Base-by-base conservation (phyloP, 2,888 invertebrate species). In the Heliconius charithonia region DNA sequence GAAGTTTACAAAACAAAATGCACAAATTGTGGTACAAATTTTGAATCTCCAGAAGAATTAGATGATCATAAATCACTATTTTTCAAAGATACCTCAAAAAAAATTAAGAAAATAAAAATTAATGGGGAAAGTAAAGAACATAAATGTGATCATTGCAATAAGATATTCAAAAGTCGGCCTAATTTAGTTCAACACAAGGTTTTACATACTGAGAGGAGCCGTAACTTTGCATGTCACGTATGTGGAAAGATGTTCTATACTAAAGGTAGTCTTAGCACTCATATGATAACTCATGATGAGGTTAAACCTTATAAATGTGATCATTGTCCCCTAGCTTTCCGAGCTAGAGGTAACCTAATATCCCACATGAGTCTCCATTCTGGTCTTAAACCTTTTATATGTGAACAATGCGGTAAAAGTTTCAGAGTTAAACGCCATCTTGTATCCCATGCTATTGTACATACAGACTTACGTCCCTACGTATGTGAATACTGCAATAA, bases 241-340 rank as follows among this genome's bases (percentile, higher is more conserved):
- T 95, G 95, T 9, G 95, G 95, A 0, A 95, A 95, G 85, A 94
- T 93, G 93, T 95, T 95, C 82, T 95, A 91, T 41, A 94, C 93
- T 0, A 94, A 94, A 87, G 95, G 95, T 0, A 91, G 94, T 0
- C 81, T 95, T 1, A 88, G 91, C 6, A 93, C 93, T 0, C 95
- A 95, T 74, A 92, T 95, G 89, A 84, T 89, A 76, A 93, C 90
- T 0, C 95, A 95, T 62, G 93, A 94, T 63, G 93, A 93, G 0
- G 86, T 87, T 0, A 94, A 92, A 71, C 94, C 92, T 0, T 94
- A 85, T 51, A 94, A 95, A 83, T 95, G 95, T 83, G 92, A 93
- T 67, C 93, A 89, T 79, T 95, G 95, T 83, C 90, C 93, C 0
- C 83, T 94, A 87, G 88, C 93, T 0, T 95, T 95, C 84, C 85